These are phyloP conservation scores for Isotomurus palustris DNA, from an alignment of 2,888 invertebrate species.

Conservation along the genomic window DNA sequence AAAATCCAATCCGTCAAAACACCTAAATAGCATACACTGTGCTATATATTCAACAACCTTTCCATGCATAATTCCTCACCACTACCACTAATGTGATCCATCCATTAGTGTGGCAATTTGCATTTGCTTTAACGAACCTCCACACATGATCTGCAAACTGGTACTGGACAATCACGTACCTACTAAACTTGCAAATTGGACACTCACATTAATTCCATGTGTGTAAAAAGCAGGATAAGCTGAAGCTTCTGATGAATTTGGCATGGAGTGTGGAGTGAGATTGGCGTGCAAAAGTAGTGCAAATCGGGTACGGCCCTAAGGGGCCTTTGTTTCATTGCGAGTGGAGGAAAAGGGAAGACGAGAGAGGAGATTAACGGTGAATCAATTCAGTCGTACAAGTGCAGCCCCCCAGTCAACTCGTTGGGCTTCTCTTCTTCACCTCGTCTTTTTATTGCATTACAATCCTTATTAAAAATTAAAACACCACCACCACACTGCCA, in stretches of 20 bases:
- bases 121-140: too few species aligned
- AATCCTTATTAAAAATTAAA: too few species aligned
- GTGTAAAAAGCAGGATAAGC: neutral
- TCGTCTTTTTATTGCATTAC: neutral
- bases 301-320: neutral
- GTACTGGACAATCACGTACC: too few species aligned
- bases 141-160: neutral
- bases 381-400: constrained; percentile 8
- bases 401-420: constrained; percentile 6
- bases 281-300: neutral
- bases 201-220: neutral
- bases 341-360: neutral
- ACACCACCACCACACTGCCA: too few species aligned
- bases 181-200: neutral
- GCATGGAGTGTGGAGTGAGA: too few species aligned
- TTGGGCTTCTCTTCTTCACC: constrained; percentile 14
- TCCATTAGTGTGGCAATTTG: too few species aligned
- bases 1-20: too few species aligned
- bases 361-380: constrained; percentile 19
- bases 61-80: too few species aligned
- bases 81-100: too few species aligned
- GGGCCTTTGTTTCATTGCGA: neutral
- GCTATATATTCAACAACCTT: too few species aligned
- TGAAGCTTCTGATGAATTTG: neutral
- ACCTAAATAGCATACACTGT: too few species aligned